Evolutionary conservation across 1,140 invertebrate species (phyloP).

Genomic region (Spodoptera litura): DNA sequence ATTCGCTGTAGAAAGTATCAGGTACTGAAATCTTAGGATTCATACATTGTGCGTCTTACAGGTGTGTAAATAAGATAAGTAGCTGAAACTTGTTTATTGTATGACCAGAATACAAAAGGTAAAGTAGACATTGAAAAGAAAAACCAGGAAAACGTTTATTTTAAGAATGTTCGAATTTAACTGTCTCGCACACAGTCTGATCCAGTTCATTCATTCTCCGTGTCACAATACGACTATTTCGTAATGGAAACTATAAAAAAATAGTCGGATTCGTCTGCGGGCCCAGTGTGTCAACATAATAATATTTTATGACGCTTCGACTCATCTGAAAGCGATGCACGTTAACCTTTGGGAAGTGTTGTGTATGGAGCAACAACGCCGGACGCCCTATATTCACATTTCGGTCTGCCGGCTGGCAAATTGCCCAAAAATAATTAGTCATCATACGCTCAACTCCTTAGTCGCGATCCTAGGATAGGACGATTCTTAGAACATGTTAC

Average conservation of each 20-base stretch:
- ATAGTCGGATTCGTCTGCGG: constrained; percentile 6
- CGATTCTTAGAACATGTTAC: constrained; percentile 63
- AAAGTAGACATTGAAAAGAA: too few relatives aligned
- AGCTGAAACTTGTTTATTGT: too few relatives aligned
- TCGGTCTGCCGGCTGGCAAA: constrained; percentile 72
- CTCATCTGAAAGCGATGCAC: constrained; percentile 35
- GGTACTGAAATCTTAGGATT: constrained; percentile 45
- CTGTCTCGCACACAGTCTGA: constrained; percentile 10
- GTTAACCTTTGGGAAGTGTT: constrained; percentile 56
- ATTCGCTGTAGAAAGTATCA: constrained; percentile 44
- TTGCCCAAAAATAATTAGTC: constrained; percentile 82
- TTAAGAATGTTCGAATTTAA: neutral
- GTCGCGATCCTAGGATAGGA: constrained; percentile 68
- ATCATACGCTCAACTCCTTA: constrained; percentile 61
- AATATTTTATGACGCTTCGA: constrained; percentile 37
- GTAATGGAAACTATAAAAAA: constrained; percentile 24
- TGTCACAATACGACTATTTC: constrained; percentile 29
- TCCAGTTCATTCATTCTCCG: constrained; percentile 26
- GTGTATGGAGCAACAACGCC: constrained; percentile 50
- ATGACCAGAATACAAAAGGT: too few relatives aligned
- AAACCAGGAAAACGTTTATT: too few relatives aligned
- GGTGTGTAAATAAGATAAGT: neutral
- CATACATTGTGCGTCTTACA: constrained; percentile 21
- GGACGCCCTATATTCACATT: constrained; percentile 72
- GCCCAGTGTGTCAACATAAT: constrained; percentile 28